Evolutionary conservation across 2,888 invertebrate genomes (phyloP), one percentile per base, ranked within the genome.

Genomic region (Mythimna vitellina): DNA sequence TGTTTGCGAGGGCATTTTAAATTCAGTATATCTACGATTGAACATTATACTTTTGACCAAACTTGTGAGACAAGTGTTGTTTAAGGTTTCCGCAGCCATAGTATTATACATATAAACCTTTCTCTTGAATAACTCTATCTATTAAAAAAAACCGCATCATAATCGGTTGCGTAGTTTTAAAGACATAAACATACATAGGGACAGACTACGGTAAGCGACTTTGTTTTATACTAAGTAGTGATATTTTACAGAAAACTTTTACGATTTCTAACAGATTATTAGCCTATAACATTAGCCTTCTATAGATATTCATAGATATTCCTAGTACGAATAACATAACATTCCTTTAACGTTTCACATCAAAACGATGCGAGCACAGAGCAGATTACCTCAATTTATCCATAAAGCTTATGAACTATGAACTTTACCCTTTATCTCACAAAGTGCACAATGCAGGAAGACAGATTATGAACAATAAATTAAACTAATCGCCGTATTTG

Each of bases 341-440:
- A 68, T 68, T 67, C 61, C 54, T 53, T 29, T 63, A 57, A 64
- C 51, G 66, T 77, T 77, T 60, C 35, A 64, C 77, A 77, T 71
- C 60, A 81, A 81, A 53, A 38, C 54, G 51, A 57, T 12, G 22
- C 63, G 20, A 29, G 20, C 10, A 9, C 49, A 12, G 25, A 66
- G 25, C 17, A 46, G 12, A 77, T 77, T 65, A 76, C 70, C 65
- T 76, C 60, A 56, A 65, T 65, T 25, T 42, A 76, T 25, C 46
- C 38, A 35, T 63, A 66, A 82, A 66, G 62, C 66, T 29, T 29
- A 46, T 83, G 81, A 86, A 80, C 82, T 81, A 7, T 85, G 76
- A 80, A 81, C 84, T 87, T 86, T 79, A 62, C n/a, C 60, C 29
- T 38, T 22, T 42, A 62, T 32, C 53, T 42, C n/a, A 49, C 25